Base-by-base conservation (phyloP, 2,888 invertebrate genomes). In the Drosophila helvetica region DNA sequence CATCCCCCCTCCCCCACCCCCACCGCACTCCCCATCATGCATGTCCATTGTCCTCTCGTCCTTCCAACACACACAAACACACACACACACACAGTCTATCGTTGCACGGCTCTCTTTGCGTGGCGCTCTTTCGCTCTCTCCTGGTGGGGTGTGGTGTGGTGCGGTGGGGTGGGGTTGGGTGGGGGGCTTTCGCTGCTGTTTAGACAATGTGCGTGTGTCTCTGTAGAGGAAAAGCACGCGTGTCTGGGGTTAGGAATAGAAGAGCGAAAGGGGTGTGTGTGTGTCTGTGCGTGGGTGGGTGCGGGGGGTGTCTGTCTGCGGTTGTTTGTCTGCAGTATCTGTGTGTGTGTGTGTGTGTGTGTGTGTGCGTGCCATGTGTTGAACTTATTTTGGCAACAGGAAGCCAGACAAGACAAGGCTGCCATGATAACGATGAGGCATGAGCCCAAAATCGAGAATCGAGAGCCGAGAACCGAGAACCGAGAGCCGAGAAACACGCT, bases 131-230 rank as follows among this genome's bases (percentile, higher is more conserved):
- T 9, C 51, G 17, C 12, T 52, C 17, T 18, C 48, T 50, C 10
- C 47, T 9, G 33, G 5, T 22, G 2, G 22, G 4, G 22, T 22
- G 22, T 2, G 22, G 22, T 22, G 22, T 4, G 22, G 22, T 4
- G 19, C 2, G 19, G 19, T 2, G 19, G 19, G 19, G 19, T 1
- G 19, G 19, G 19, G 19, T 1, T 27, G 30, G 22, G 15, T 15
- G 6, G 33, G 33, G 17, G 17, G 50, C 33, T 57, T 67, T 60
- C 54, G 45, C 50, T 52, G 58, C 54, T 66, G 86, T 78, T 84
- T 86, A 86, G 84, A 86, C 87, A 80, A 80, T 38, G n/a, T 86
- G 67, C 81, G 63, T 74, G 63, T 74, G 77, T 61, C 71, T 77
- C 71, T 67, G 72, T 70, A 43, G 15, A 27, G 27, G 27, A 74